phyloP scores from a whole-genome alignment of 2,797 vertebrate genomes.

The Geotrypetes seraphini region DNA sequence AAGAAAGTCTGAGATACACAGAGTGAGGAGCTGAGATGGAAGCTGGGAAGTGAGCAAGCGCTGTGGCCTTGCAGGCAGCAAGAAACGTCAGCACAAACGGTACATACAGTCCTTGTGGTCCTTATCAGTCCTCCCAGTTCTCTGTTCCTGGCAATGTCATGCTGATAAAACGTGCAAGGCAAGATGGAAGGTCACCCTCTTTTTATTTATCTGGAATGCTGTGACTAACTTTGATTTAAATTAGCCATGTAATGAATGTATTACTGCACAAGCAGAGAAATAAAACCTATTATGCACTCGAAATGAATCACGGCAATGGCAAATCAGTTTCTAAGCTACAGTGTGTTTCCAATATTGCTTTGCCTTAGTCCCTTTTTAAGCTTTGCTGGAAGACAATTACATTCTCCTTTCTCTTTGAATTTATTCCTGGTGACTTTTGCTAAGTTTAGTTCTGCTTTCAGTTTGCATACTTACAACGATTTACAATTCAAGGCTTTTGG shows the following conservation, averaged over 20 bases:
- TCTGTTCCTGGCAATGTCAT: too few species aligned
- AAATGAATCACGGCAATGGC: slow-evolving; percentile 39
- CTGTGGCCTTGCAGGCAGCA: too few species aligned
- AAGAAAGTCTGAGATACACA: too few species aligned
- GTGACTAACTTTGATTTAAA: slow-evolving; percentile 39
- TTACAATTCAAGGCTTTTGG: slow-evolving; percentile 15
- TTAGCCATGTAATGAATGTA: slow-evolving; percentile 47
- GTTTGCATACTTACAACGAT: slow-evolving; percentile 26
- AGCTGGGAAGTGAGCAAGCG: too few species aligned
- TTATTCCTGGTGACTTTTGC: slow-evolving; percentile 35
- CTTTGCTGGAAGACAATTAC: slow-evolving; percentile 37
- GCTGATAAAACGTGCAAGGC: slow-evolving; percentile 6
- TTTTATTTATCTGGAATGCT: slow-evolving; percentile 26
- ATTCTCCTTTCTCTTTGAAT: slow-evolving; percentile 33
- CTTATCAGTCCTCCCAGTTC: too few species aligned
- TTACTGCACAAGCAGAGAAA: slow-evolving; percentile 37
- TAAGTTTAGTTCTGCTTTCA: slow-evolving; percentile 18
- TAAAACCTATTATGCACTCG: slow-evolving; percentile 42
- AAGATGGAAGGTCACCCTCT: slow-evolving; percentile 20
- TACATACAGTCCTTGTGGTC: too few species aligned
- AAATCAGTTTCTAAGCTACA: slow-evolving; percentile 39
- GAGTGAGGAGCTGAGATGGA: too few species aligned
- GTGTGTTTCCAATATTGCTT: slow-evolving; percentile 43
- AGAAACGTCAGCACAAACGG: too few species aligned
- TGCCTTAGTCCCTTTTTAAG: slow-evolving; percentile 23